phyloP scores from a whole-genome alignment of 2,797 vertebrate species.

The Prunella strophiata region DNA sequence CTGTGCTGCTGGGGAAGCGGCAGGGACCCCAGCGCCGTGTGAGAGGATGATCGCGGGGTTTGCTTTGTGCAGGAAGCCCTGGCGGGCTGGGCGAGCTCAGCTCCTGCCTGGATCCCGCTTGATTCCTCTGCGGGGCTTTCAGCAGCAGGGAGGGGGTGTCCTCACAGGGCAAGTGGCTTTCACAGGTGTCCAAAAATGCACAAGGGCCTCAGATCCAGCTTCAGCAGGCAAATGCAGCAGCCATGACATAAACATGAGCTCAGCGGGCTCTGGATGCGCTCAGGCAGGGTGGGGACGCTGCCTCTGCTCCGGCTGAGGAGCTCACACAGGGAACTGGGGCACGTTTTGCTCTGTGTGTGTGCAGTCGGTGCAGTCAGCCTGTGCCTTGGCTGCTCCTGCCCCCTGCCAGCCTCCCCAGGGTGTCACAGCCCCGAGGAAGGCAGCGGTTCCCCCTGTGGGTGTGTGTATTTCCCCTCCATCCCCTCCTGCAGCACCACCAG shows the following conservation, averaged over 20 bases:
- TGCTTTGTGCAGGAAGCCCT: background rate
- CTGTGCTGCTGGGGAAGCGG: accelerated
- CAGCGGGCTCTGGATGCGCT: accelerated
- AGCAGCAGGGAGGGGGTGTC: background rate
- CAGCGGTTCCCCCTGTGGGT: background rate
- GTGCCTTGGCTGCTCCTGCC: background rate
- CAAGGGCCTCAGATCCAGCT: background rate
- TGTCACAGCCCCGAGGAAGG: background rate
- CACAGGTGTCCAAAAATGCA: background rate
- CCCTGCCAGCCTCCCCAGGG: background rate
- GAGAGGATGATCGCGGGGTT: background rate
- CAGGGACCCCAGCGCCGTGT: accelerated
- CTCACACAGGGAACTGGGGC: accelerated
- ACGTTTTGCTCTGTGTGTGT: accelerated
- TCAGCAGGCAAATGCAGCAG: background rate
- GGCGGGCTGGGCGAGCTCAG: accelerated
- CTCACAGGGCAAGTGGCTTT: accelerated
- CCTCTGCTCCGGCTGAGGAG: background rate
- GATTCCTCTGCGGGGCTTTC: background rate
- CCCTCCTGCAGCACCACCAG: background rate
- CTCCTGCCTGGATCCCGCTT: background rate
- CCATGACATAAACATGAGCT: background rate
- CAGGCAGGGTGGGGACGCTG: background rate
- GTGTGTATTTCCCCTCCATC: background rate
- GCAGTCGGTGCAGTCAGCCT: accelerated